A percentile compares a stretch with the other conserved stretches of the same genome.
Conservation (phyloP, 1,140 invertebrate species). For the Leptinotarsa undecemlineata region DNA sequence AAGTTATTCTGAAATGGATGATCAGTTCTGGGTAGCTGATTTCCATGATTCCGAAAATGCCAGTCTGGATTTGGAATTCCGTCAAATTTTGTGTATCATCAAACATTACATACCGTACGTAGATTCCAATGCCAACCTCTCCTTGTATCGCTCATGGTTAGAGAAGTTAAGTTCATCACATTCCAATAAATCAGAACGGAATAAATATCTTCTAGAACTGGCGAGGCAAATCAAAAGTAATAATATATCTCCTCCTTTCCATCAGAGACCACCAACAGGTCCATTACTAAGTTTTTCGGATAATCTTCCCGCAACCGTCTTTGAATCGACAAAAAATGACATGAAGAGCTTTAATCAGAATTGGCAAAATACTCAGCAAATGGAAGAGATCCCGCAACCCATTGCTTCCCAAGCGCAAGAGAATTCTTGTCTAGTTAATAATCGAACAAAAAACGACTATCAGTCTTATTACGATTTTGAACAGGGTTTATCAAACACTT, state of each 20-base stretch:
- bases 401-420: background rate
- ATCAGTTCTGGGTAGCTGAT: background rate
- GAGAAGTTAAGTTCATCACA: slow-evolving; percentile 50
- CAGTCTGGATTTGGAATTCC: slow-evolving; percentile 52
- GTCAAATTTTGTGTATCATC: slow-evolving; percentile 48
- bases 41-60: background rate
- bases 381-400: background rate
- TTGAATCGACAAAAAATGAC: background rate
- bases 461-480: background rate
- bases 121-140: slow-evolving; percentile 41
- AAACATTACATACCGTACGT: slow-evolving; percentile 50
- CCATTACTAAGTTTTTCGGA: slow-evolving; percentile 10
- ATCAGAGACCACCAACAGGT: slow-evolving; percentile 45
- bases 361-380: background rate
- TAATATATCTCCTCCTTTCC: slow-evolving; percentile 51
- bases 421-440: background rate
- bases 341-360: background rate
- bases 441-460: background rate
- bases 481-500: background rate
- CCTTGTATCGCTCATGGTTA: slow-evolving; percentile 54
- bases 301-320: background rate
- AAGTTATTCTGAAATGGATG: background rate
- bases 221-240: slow-evolving; percentile 50
- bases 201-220: slow-evolving; percentile 54
- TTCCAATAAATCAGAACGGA: slow-evolving; percentile 51